A percentile compares a stretch with the other conserved stretches of the same genome.
These are phyloP conservation scores for Dasysyrphus albostriatus DNA, from an alignment of 2,888 invertebrate species.

Conservation along the genomic window DNA sequence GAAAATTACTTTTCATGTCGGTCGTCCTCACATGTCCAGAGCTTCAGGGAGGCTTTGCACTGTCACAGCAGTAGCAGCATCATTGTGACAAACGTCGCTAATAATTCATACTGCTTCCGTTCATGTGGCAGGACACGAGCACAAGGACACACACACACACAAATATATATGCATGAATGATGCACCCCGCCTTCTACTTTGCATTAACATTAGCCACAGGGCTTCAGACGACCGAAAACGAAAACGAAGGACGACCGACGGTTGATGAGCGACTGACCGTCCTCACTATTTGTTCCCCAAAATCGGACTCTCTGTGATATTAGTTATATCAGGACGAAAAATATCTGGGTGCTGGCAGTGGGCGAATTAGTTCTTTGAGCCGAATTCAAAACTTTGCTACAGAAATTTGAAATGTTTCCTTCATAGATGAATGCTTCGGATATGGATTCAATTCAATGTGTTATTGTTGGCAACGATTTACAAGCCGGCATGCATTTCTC, in stretches of 20 bases:
- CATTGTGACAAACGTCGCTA: conserved; percentile 66
- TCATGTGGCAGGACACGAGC: conserved; percentile 40
- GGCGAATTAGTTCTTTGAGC: conserved; percentile 13
- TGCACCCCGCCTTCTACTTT: not conserved
- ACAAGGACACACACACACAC: conserved; percentile 1
- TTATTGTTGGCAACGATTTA: conserved; percentile 69
- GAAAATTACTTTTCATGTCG: conserved; percentile 74
- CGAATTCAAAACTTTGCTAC: conserved; percentile 43
- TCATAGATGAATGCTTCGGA: conserved; percentile 48
- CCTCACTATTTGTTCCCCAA: not conserved
- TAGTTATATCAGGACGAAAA: conserved; percentile 10
- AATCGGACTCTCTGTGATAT: conserved; percentile 25
- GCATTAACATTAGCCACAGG: conserved; percentile 51
- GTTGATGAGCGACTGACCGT: not conserved
- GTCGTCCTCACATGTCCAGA: conserved; percentile 14
- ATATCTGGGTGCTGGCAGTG: not conserved
- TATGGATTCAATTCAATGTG: conserved; percentile 72
- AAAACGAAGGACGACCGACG: not conserved
- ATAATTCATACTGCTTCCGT: conserved; percentile 70
- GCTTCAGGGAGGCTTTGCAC: conserved; percentile 13
- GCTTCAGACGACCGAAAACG: not conserved
- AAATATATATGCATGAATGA: not conserved
- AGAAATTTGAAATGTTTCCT: conserved; percentile 47
- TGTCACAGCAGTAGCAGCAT: conserved; percentile 17
- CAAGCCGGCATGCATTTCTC: conserved; percentile 47